Conservation (phyloP, 2,113 vertebrate species). For the Pachyramphus minor region DNA sequence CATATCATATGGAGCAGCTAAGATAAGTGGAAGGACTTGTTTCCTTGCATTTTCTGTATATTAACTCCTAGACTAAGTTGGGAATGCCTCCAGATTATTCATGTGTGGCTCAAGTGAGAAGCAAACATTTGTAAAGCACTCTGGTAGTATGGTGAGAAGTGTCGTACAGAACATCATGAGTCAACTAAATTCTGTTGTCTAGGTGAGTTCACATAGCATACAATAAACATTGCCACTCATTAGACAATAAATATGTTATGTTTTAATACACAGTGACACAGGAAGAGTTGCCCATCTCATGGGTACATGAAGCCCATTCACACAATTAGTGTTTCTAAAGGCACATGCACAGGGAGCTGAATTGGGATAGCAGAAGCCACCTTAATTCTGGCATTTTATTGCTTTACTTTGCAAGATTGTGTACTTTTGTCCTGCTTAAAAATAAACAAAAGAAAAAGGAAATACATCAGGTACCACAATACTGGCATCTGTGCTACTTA, state of each 20-base stretch:
- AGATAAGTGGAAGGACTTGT: neutral
- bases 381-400: neutral
- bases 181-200: neutral
- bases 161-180: neutral
- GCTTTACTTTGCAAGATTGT: neutral
- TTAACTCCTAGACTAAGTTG: neutral
- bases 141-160: neutral
- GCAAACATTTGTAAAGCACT: constrained; percentile 16
- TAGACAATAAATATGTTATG: neutral
- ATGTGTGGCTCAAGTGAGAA: neutral
- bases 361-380: neutral
- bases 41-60: neutral
- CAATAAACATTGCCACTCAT: neutral
- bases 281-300: neutral
- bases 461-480: neutral
- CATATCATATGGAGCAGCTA: neutral
- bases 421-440: neutral
- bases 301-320: neutral
- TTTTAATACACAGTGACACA: neutral
- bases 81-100: constrained; percentile 12
- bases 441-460: neutral
- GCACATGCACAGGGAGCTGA: neutral
- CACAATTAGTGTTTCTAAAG: neutral
- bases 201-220: neutral
- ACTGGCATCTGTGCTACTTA: neutral